A percentile compares a stretch with the other conserved stretches of the same genome.
Conservation (phyloP, 2,113 vertebrate species). For the Kryptolebias marmoratus region DNA sequence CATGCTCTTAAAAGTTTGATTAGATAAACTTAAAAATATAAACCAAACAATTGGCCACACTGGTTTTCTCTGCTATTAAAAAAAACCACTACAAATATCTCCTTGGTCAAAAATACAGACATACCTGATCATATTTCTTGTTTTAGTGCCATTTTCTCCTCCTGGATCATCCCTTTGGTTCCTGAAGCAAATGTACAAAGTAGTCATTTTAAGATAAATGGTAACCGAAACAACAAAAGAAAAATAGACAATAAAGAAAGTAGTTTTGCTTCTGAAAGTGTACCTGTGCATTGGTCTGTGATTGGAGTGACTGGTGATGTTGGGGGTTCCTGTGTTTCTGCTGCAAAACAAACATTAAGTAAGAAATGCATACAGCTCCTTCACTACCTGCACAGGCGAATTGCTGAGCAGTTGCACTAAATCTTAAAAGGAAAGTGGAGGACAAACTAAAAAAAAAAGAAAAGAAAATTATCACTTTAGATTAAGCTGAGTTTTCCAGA, state of each 20-base stretch:
- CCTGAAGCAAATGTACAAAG: conserved; percentile 7
- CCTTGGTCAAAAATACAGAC: not conserved
- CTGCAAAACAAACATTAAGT: conserved; percentile 33
- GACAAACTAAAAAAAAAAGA: conserved; percentile 9
- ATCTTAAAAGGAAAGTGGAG: not conserved
- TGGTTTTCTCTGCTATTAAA: too few relatives aligned
- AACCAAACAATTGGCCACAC: too few relatives aligned
- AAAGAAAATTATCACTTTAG: conserved; percentile 15
- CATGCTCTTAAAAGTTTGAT: too few relatives aligned
- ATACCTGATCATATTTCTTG: conserved; percentile 1
- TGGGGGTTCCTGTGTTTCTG: not conserved
- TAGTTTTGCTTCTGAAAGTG: not conserved
- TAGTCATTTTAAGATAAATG: not conserved
- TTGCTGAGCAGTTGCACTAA: conserved; percentile 1
- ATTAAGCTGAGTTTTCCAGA: not conserved
- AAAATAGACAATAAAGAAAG: conserved; percentile 2
- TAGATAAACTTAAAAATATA: too few relatives aligned
- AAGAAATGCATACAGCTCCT: not conserved
- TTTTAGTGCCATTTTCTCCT: conserved; percentile 12
- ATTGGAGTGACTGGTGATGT: too few relatives aligned
- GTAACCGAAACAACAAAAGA: not conserved
- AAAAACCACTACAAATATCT: too few relatives aligned
- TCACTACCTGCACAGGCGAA: not conserved
- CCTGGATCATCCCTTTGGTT: conserved; percentile 41
- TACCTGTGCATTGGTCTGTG: conserved; percentile 22